Evolutionary conservation across 1,140 invertebrate species (phyloP).

Genomic region (Oedothorax gibbosus): DNA sequence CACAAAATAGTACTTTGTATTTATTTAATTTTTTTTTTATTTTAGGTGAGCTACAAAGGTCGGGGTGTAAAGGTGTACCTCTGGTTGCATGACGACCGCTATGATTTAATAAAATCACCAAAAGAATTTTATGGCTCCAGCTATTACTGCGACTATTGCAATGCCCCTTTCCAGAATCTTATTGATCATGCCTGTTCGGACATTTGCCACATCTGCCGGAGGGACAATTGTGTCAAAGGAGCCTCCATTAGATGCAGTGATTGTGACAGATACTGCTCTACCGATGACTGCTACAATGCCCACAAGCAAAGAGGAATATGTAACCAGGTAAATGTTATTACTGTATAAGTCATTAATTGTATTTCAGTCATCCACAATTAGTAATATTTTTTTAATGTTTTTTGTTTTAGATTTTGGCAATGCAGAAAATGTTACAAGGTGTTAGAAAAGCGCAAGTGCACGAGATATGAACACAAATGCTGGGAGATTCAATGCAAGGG

Average conservation of each 20-base stretch:
- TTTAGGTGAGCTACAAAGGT: no score
- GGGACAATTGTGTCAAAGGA: background rate
- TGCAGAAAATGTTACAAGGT: background rate
- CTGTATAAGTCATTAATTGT: background rate
- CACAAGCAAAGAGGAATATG: background rate
- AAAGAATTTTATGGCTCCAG: constrained; percentile 1
- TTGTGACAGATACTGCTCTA: background rate
- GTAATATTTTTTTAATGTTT: background rate
- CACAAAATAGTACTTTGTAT: no score
- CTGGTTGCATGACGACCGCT: background rate
- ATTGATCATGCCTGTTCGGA: background rate
- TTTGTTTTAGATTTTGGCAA: background rate
- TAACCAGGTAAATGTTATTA: background rate
- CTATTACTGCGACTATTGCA: background rate
- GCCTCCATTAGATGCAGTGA: background rate
- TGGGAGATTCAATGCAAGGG: background rate
- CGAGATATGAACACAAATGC: background rate
- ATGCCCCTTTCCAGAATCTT: background rate
- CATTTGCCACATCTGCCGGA: background rate
- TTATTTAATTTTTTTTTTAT: no score
- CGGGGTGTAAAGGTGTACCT: no score
- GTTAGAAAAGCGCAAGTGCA: background rate
- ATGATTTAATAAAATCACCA: background rate
- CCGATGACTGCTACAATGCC: background rate
- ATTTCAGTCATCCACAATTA: background rate